Evolutionary conservation across 2,797 vertebrate genomes (phyloP), one percentile per base, ranked within the genome.

Genomic region (Rhinoraja longicauda): DNA sequence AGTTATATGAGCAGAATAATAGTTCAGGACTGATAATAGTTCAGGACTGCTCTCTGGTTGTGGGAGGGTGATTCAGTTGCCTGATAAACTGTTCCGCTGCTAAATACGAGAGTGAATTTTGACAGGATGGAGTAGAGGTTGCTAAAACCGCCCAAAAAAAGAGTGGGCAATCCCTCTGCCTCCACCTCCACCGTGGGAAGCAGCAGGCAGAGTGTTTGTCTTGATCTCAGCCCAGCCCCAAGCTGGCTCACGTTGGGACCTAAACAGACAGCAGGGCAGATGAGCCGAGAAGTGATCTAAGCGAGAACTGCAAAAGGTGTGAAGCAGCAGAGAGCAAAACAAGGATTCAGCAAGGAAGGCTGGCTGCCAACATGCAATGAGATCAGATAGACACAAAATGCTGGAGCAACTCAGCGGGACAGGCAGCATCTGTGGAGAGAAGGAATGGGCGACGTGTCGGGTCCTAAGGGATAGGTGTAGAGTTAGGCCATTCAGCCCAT

Each of bases 91-190:
- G 26, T 39, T 29, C 72, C 24, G n/a, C 26, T 53, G 24, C 39
- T 53, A 75, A 92, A 15, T 6, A 75, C 92, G 92, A 73, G 53
- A 26, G 57, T 92, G 70, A 92, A 92, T 70, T 92, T 92, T 92
- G 90, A 92, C 57, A 17, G 45, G 90, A 26, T 92, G 36, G 24
- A 21, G 90, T 39, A n/a, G 70, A 92, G 53, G 53, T 92, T 92
- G 32, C 67, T 53, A 90, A 92, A 92, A 13, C 26, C 2, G 45
- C 13, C 15, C n/a, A n/a, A 36, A 73, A 92, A 92, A 9, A 72
- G 90, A 45, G 36, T 73, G 39, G 90, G 67, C 24, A 39, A 73
- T 92, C n/a, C 90, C 70, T 53, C 70, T 90, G 29, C 90, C 67
- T 39, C 90, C 10, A 21, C 90, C 45, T 73, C 36, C 64, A 72